Base-by-base conservation (phyloP, 2,113 vertebrate genomes). In the Dipodomys spectabilis region DNA sequence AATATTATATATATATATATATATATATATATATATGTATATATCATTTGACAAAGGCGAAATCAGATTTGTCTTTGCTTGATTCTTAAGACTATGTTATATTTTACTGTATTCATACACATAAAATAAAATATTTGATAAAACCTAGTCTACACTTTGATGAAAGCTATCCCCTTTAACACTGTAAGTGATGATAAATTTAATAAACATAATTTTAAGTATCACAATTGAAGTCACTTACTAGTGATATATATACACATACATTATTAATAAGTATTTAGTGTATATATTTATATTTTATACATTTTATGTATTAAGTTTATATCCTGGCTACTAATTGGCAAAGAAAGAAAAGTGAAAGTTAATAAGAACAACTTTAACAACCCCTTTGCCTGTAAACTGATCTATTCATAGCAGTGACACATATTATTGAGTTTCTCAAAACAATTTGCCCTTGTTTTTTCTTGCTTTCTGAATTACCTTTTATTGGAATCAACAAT, bases 11-110 rank as follows among this genome's bases (percentile, higher is more conserved):
- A 57, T 4, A 13, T 57, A 18, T 3, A 57, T 32, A 71, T 57
- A 57, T 57, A 57, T 4, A 13, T 57, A 18, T 3, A 57, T 49
- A 57, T 57, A 16, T 57, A 57, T 57, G 15, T 57, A 57, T 57
- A 39, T 64, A 92, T 91, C 64, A 64, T 77, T 65, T 86, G 65
- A 92, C 13, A 7, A 86, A 94, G 7, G 1, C 13, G 82, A 87
- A 64, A 44, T 81, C 1, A 49, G 1, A 67, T 77, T 88, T 86
- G 8, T 12, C 18, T 74, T 94, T 94, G 1, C 30, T 57, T 27
- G 60, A 64, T 83, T 28, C 53, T 45, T 39, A 53, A 78, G 2
- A 68, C 6, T 27, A 7, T 83, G 7, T 74, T 1, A 0, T 16
- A 44, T n/a, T 72, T 93, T n/a, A 62, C 44, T 32, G 53, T 89